These are phyloP conservation scores for Genyomyrus donnyi DNA, from an alignment of 2,113 vertebrate genomes.

Conservation along the genomic window DNA sequence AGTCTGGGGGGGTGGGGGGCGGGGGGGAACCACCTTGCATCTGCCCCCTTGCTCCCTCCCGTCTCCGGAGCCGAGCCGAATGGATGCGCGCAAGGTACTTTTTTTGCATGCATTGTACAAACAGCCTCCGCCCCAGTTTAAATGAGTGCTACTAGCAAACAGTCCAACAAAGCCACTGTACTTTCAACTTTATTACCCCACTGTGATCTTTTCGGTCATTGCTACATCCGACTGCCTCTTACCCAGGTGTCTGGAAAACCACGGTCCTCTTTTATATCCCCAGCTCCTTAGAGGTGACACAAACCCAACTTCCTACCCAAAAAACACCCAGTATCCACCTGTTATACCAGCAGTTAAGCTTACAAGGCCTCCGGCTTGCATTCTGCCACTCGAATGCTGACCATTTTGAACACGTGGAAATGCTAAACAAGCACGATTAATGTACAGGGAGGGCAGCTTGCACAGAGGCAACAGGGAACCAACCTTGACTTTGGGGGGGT, in stretches of 20 bases:
- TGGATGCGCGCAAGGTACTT: too few species aligned
- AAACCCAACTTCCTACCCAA: neutral
- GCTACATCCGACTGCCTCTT: neutral
- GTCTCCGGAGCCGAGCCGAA: neutral
- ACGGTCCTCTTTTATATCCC: neutral
- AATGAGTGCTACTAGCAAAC: neutral
- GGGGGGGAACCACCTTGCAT: neutral
- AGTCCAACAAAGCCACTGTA: neutral
- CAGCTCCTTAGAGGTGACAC: neutral
- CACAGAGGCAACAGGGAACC: slow-evolving; percentile 32
- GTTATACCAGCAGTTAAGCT: neutral
- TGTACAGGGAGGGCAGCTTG: neutral
- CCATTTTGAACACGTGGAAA: neutral
- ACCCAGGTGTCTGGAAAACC: neutral
- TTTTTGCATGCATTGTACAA: neutral
- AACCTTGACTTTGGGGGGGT: slow-evolving; percentile 86
- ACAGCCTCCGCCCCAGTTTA: neutral
- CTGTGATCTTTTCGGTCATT: neutral
- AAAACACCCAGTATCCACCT: neutral
- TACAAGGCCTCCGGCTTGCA: neutral
- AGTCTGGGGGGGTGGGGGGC: neutral
- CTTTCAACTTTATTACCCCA: neutral
- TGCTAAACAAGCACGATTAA: neutral
- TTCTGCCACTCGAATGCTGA: neutral
- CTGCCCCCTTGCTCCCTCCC: neutral